Percentiles rank a stretch among this genome's conserved stretches.
These are phyloP conservation scores for Spodoptera litura DNA, from an alignment of 1,140 invertebrate species.

Conservation along the genomic window DNA sequence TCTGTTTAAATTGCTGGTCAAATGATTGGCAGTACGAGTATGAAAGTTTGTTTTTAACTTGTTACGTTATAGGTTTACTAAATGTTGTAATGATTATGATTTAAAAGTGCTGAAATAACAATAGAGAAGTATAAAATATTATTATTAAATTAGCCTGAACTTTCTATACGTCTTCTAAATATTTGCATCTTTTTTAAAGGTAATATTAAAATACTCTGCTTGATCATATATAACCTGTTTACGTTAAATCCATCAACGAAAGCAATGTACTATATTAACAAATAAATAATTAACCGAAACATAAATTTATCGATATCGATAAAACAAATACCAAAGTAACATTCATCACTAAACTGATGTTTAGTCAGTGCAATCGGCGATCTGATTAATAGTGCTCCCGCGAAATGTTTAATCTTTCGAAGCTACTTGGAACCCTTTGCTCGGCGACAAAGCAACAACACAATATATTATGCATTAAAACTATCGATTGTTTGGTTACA, in stretches of 20 bases:
- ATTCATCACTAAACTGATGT: slow-evolving; percentile 67
- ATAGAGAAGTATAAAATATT: no score
- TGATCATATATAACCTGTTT: no score
- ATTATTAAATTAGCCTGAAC: no score
- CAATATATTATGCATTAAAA: slow-evolving; percentile 75
- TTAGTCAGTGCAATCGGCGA: slow-evolving; percentile 84
- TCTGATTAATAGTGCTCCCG: slow-evolving; percentile 84
- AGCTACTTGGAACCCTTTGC: slow-evolving; percentile 69
- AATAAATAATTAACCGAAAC: background rate
- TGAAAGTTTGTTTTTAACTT: no score
- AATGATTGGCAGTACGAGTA: no score
- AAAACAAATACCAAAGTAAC: background rate
- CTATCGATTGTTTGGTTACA: slow-evolving; percentile 69
- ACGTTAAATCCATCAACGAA: background rate
- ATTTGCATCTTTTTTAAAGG: no score
- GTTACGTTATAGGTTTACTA: no score
- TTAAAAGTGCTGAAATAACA: no score
- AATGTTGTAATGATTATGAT: no score
- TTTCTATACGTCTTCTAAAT: no score
- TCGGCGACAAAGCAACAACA: slow-evolving; percentile 54
- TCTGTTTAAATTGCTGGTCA: no score
- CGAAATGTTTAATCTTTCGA: slow-evolving; percentile 84
- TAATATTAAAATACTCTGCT: no score
- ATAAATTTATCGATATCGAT: slow-evolving; percentile 60
- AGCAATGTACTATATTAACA: background rate